phyloP scores from a whole-genome alignment of 2,113 vertebrate species.

The Smithornis capensis region DNA sequence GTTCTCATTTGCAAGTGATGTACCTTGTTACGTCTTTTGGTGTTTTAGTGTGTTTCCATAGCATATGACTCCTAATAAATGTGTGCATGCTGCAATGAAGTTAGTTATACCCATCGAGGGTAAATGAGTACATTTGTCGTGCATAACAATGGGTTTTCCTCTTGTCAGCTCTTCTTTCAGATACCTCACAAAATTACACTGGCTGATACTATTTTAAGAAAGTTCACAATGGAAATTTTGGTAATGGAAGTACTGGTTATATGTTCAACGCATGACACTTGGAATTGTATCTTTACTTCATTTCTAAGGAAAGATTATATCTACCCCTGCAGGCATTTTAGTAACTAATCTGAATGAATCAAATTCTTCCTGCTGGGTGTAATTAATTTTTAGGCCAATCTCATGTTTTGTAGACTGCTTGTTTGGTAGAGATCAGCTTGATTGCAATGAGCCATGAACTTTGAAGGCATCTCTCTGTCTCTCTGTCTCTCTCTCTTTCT shows the following conservation, averaged over 20 bases:
- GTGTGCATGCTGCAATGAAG: not conserved
- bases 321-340: not conserved
- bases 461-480: not conserved
- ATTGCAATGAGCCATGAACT: not conserved
- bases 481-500: not conserved
- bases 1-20: not conserved
- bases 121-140: not conserved
- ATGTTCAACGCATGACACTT: conserved; percentile 42
- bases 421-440: conserved; percentile 7
- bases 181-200: conserved; percentile 27
- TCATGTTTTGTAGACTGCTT: not conserved
- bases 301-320: conserved; percentile 45
- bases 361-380: conserved; percentile 45
- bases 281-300: conserved; percentile 32
- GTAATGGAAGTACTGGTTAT: conserved; percentile 62
- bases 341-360: conserved; percentile 38
- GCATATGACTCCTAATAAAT: not conserved
- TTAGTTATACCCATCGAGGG: not conserved
- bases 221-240: conserved; percentile 47
- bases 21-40: not conserved
- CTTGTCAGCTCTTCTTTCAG: not conserved
- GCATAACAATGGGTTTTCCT: conserved; percentile 4
- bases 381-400: conserved; percentile 64
- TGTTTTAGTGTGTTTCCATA: not conserved
- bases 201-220: conserved; percentile 29